Conservation (phyloP, 1,140 invertebrate genomes). For the silkworm (Bombyx mori) region DNA sequence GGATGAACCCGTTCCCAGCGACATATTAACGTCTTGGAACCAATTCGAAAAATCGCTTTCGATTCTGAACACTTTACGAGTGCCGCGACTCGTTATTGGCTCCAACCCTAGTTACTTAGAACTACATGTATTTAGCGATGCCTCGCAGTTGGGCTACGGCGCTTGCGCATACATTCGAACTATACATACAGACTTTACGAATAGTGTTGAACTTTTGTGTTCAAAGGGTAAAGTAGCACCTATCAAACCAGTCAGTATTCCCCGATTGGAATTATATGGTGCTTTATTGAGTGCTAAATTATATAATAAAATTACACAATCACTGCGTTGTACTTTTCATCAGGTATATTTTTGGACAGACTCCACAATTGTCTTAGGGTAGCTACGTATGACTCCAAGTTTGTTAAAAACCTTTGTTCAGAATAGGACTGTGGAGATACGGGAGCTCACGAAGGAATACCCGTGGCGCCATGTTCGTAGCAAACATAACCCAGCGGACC, state of each 20-base stretch:
- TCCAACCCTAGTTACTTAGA: conserved; percentile 3
- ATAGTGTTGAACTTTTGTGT: too few relatives aligned
- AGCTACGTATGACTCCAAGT: conserved; percentile 10
- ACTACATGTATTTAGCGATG: conserved; percentile 19
- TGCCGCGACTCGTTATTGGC: conserved; percentile 15
- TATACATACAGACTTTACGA: not conserved
- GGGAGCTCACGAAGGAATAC: conserved; percentile 13
- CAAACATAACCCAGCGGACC: conserved; percentile 28
- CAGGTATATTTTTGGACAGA: too few relatives aligned
- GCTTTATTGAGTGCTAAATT: conserved; percentile 12
- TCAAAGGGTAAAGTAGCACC: conserved; percentile 55
- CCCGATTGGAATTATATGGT: conserved; percentile 42
- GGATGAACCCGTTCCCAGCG: conserved; percentile 7
- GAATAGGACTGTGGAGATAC: conserved; percentile 23
- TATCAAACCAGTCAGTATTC: conserved; percentile 42
- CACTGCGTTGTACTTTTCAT: conserved; percentile 5
- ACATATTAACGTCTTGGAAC: conserved; percentile 1
- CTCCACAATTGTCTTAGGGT: conserved; percentile 4
- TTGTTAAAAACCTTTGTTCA: conserved; percentile 23
- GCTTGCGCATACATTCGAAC: conserved; percentile 15
- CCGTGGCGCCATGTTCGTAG: conserved; percentile 22
- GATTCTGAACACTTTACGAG: conserved; percentile 2
- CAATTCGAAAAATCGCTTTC: too few relatives aligned
- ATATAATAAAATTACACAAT: conserved; percentile 5
- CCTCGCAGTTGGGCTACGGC: conserved; percentile 12